Base-by-base conservation (phyloP, 2,113 vertebrate species). In the Nibea coibor region DNA sequence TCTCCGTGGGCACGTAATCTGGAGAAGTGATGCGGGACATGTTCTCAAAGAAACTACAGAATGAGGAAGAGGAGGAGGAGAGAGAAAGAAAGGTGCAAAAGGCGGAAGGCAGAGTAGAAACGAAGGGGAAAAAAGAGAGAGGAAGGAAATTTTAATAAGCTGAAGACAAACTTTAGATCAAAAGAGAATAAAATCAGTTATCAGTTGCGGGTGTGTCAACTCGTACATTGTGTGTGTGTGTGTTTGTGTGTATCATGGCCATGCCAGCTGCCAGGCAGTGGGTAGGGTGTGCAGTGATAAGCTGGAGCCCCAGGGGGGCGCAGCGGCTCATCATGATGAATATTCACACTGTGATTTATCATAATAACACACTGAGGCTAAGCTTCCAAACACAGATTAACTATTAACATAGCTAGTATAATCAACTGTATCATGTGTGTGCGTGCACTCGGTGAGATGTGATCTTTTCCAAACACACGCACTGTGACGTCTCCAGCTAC, bases 1-100 rank as follows among this genome's bases (percentile, higher is more conserved):
- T 95, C 84, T 95, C 94, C 1, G 94, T 93, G 43, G 95, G 94
- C 50, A 94, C 84, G 59, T 93, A 95, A 26, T 92, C 93, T 11
- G 84, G 81, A 56, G 91, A 87, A 51, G 85, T 90, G 90, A 95
- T 93, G 66, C 93, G 90, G 54, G 35, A 63, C 89, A 95, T 94
- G 90, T 93, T 95, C 19, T 94, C 90, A 39, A 95, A 95, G 88
- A 95, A 94, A 86, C 94, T 95, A 20, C 3, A 20, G 50, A 56
- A 66, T 3, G 6, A 76, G 31, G 53, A 78, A 24, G 39, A 68
- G 19, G 28, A 57, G 51, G 11, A 54, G 19, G 14, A 54, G 14
- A 10, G 26, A 15, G 39, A 50, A 8, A 62, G 31, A 45, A 24
- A 24, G 20, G 43, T 58, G 48, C 35, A 54, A 45, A 73, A 76